Percentiles rank a stretch among this genome's conserved stretches.
These are phyloP conservation scores for Phengaris arion DNA, from an alignment of 2,888 invertebrate genomes.

Conservation along the genomic window DNA sequence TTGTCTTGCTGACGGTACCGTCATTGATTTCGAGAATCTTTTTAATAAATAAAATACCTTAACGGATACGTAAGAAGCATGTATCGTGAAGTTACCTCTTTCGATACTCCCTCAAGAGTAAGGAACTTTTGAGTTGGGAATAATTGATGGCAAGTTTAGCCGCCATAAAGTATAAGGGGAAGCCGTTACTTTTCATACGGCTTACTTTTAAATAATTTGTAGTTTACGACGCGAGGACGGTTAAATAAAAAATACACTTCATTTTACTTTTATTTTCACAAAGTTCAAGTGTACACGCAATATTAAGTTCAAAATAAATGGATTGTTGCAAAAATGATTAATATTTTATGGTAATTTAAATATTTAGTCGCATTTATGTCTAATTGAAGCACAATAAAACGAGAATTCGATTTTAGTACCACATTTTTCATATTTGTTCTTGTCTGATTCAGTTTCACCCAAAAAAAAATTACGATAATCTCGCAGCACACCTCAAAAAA, in stretches of 20 bases:
- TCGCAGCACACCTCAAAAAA: no score
- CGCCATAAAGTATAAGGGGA: constrained; percentile 70
- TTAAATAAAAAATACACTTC: constrained; percentile 21
- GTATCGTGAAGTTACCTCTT: constrained; percentile 54
- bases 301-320: not conserved
- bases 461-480: no score
- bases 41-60: not conserved
- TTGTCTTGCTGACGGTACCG: not conserved
- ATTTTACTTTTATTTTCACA: constrained; percentile 22
- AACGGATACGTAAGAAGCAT: constrained; percentile 36
- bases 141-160: constrained; percentile 77
- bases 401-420: not conserved
- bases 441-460: not conserved
- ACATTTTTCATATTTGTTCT: not conserved
- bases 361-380: not conserved
- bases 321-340: not conserved
- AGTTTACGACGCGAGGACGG: constrained; percentile 27
- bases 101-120: constrained; percentile 58
- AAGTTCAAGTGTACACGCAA: constrained; percentile 19
- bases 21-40: not conserved
- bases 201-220: constrained; percentile 52
- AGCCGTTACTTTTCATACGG: constrained; percentile 65
- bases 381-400: not conserved
- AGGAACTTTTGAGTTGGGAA: constrained; percentile 57
- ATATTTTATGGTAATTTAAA: not conserved